Conservation (phyloP, 2,113 vertebrate species). For the Leptodactylus fuscus region DNA sequence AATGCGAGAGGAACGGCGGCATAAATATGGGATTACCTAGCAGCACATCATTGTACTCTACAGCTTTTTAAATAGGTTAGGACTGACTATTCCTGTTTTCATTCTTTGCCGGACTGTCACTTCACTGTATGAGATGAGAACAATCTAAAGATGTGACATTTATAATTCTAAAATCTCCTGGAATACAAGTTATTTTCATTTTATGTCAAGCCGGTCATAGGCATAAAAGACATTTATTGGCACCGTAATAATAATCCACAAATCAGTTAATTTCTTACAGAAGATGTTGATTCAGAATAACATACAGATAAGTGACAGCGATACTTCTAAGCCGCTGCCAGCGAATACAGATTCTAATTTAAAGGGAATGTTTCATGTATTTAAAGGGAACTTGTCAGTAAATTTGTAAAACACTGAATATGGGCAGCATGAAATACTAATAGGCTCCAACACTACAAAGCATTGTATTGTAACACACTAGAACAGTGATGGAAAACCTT, state of each 20-base stretch:
- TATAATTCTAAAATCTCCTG: slow-evolving; percentile 36
- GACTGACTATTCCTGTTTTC: slow-evolving; percentile 32
- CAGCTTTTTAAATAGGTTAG: slow-evolving; percentile 27
- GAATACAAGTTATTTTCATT: slow-evolving; percentile 15
- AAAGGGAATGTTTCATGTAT: neutral
- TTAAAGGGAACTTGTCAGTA: too few relatives aligned
- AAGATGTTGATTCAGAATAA: neutral
- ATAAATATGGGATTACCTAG: slow-evolving; percentile 51
- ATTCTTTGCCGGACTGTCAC: slow-evolving; percentile 41
- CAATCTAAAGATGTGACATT: slow-evolving; percentile 21
- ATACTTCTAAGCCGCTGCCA: neutral
- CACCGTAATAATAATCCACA: slow-evolving; percentile 11
- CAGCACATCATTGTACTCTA: slow-evolving; percentile 37
- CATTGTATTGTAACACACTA: too few relatives aligned
- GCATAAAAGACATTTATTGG: slow-evolving; percentile 18
- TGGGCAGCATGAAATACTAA: too few relatives aligned
- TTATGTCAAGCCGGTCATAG: neutral
- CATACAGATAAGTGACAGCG: neutral
- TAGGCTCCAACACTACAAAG: too few relatives aligned
- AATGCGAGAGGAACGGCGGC: slow-evolving; percentile 8
- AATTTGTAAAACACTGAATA: too few relatives aligned
- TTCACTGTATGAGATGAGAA: slow-evolving; percentile 15
- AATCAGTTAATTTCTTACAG: neutral
- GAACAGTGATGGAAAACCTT: too few relatives aligned
- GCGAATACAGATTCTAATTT: neutral